phyloP scores from a whole-genome alignment of 2,888 invertebrate species.

The Oeneis ivallda region DNA sequence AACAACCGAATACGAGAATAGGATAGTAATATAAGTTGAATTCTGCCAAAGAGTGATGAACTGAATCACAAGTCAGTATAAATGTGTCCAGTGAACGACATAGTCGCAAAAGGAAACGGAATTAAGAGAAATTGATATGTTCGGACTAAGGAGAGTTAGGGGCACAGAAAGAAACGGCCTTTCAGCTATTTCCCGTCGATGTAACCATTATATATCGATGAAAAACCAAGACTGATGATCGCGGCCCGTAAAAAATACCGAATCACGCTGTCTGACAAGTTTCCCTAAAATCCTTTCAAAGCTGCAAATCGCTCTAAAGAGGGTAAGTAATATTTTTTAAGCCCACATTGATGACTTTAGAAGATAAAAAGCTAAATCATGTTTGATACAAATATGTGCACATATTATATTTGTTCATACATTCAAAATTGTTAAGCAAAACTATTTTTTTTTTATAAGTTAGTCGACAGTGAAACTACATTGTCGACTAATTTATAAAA shows the following conservation, averaged over 20 bases:
- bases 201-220: conserved; percentile 31
- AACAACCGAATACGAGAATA: too few species aligned
- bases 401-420: conserved; percentile 5
- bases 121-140: conserved; percentile 23
- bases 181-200: conserved; percentile 24
- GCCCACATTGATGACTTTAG: conserved; percentile 25
- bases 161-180: conserved; percentile 15
- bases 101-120: background rate
- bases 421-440: background rate
- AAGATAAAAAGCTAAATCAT: conserved; percentile 25
- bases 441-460: too few species aligned
- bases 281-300: conserved; percentile 53
- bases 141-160: background rate
- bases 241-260: conserved; percentile 48
- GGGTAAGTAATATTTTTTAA: conserved; percentile 47
- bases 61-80: background rate
- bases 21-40: background rate
- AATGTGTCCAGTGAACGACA: background rate
- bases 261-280: conserved; percentile 59
- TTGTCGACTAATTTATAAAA: too few species aligned
- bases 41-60: background rate
- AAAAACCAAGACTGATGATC: conserved; percentile 55
- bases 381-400: conserved; percentile 5
- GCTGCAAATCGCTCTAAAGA: conserved; percentile 41
- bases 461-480: too few species aligned